A percentile compares a stretch with the other conserved stretches of the same genome.
phyloP scores from a whole-genome alignment of 1,140 invertebrate species.

The Drosophila takahashii region DNA sequence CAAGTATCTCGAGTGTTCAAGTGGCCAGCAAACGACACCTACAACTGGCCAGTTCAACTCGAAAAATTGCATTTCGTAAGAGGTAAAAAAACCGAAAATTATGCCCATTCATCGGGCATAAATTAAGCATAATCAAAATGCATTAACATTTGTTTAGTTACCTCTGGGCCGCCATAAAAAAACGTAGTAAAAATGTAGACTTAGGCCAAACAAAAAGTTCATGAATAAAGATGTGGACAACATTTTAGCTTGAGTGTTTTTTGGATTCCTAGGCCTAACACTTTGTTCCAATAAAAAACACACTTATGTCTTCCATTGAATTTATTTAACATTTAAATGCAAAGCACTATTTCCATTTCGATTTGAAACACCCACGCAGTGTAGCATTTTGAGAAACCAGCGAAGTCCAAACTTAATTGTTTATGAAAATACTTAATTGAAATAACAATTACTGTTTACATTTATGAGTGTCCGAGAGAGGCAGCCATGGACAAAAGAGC shows the following conservation, averaged over 20 bases:
- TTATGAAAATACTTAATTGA: slow-evolving; percentile 79
- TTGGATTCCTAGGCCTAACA: slow-evolving; percentile 55
- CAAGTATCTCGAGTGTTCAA: slow-evolving; percentile 57
- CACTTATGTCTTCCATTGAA: slow-evolving; percentile 35
- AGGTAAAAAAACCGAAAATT: slow-evolving; percentile 38
- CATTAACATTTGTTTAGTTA: slow-evolving; percentile 77
- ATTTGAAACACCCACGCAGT: slow-evolving; percentile 53
- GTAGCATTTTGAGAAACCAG: slow-evolving; percentile 30
- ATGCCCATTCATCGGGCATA: slow-evolving; percentile 69
- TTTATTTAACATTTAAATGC: slow-evolving; percentile 20
- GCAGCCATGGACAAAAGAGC: slow-evolving; percentile 59
- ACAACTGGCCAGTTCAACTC: slow-evolving; percentile 53
- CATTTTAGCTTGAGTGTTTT: slow-evolving; percentile 9
- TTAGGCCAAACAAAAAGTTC: slow-evolving; percentile 28
- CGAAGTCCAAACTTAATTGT: slow-evolving; percentile 70
- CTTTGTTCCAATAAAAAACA: slow-evolving; percentile 50
- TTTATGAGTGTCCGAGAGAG: slow-evolving; percentile 33
- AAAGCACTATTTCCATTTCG: slow-evolving; percentile 46
- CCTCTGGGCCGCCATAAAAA: slow-evolving; percentile 44
- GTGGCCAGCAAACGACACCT: slow-evolving; percentile 63
- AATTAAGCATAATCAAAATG: slow-evolving; percentile 80
- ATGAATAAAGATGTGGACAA: slow-evolving; percentile 69
- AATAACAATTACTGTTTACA: slow-evolving; percentile 71
- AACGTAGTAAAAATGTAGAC: slow-evolving; percentile 11
- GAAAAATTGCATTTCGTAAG: slow-evolving; percentile 67